Evolutionary conservation across 2,113 vertebrate species (phyloP).

Genomic region (Nyctereutes procyonoides): DNA sequence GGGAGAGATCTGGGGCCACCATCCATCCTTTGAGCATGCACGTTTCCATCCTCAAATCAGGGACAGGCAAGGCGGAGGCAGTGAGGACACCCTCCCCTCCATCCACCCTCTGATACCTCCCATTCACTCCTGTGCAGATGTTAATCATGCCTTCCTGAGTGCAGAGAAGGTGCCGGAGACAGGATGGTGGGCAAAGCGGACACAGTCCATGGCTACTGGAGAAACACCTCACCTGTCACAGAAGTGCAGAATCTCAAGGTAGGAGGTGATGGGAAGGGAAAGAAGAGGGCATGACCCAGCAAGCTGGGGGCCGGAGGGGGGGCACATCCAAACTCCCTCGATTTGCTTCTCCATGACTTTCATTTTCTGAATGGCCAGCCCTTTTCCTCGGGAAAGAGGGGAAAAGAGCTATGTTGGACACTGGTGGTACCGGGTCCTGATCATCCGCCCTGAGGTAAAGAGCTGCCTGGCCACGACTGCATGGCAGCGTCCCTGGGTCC

Average conservation of each 20-base stretch:
- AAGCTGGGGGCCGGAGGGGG: accelerated
- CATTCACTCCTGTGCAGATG: background rate
- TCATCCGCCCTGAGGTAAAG: background rate
- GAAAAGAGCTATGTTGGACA: background rate
- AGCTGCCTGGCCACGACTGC: background rate
- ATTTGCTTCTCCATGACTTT: background rate
- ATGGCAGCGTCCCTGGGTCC: background rate
- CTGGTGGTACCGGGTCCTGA: background rate
- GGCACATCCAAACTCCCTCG: background rate
- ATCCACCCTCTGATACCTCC: background rate
- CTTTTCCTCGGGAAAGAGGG: background rate
- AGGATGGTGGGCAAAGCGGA: background rate
- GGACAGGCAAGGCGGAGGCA: background rate
- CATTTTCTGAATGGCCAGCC: background rate
- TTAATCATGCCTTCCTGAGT: background rate
- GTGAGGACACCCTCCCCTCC: background rate
- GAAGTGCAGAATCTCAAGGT: background rate
- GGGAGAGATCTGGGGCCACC: too few species aligned
- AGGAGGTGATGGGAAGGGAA: background rate
- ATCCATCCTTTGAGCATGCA: background rate
- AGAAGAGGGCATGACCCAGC: accelerated
- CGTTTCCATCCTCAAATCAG: background rate
- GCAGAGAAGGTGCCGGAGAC: background rate
- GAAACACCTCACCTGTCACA: background rate
- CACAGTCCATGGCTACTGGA: accelerated